A percentile compares a stretch with the other conserved stretches of the same genome.
phyloP scores from a whole-genome alignment of 2,113 vertebrate species.

The Sminthopsis crassicaudata region DNA sequence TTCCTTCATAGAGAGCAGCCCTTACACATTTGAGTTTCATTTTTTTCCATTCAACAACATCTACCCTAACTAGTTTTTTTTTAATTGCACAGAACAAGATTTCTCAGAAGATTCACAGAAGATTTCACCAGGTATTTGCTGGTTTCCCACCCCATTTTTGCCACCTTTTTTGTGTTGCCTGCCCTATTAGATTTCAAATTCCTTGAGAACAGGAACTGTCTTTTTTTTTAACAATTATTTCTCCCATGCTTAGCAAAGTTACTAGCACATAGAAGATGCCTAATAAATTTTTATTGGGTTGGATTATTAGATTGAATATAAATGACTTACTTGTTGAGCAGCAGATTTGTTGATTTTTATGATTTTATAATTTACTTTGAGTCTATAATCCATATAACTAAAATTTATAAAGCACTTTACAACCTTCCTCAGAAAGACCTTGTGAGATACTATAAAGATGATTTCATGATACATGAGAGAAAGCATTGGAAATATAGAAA shows the following conservation, averaged over 20 bases:
- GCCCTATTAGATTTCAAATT: not conserved
- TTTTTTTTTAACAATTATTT: not conserved
- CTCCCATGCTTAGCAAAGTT: not conserved
- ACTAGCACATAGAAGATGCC: not conserved
- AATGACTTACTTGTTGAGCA: not conserved
- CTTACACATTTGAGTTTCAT: not conserved
- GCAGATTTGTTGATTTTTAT: not conserved
- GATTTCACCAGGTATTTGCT: not conserved
- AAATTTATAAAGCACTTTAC: not conserved
- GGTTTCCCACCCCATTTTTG: not conserved
- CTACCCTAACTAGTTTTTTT: not conserved
- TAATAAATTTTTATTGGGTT: not conserved
- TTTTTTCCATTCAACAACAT: not conserved
- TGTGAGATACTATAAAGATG: not conserved
- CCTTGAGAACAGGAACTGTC: not conserved
- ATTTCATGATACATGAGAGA: not conserved
- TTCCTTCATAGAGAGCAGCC: not conserved
- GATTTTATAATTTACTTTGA: not conserved
- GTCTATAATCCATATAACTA: not conserved
- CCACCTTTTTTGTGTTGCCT: not conserved
- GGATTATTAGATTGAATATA: not conserved
- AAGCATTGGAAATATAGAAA: not conserved
- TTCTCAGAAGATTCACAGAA: no score
- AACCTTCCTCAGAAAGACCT: not conserved
- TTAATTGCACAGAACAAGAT: not conserved